Evolutionary conservation across 1,140 invertebrate genomes (phyloP).

Genomic region (Anastrepha obliqua): DNA sequence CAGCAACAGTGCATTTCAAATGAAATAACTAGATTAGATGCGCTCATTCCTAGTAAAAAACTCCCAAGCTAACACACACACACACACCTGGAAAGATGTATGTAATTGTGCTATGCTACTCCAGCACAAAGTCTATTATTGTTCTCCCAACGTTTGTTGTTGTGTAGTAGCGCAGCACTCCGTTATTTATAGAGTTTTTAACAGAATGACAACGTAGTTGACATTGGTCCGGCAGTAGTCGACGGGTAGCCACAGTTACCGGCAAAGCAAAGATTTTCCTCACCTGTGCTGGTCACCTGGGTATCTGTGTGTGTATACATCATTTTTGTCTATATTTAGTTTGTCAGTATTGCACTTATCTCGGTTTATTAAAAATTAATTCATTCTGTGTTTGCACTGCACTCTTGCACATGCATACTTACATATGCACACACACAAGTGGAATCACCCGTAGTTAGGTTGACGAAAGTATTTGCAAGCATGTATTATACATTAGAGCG

Average conservation of each 20-base stretch:
- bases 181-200: slow-evolving; percentile 50
- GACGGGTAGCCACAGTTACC: background rate
- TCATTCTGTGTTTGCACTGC: slow-evolving; percentile 9
- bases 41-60: slow-evolving; percentile 24
- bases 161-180: slow-evolving; percentile 9
- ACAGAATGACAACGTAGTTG: slow-evolving; percentile 24
- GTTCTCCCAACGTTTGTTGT: background rate
- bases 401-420: slow-evolving; percentile 1
- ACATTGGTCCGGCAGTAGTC: slow-evolving; percentile 18
- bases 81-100: background rate
- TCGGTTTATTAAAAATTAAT: slow-evolving; percentile 50
- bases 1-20: slow-evolving; percentile 54
- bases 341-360: slow-evolving; percentile 51
- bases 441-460: background rate
- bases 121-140: slow-evolving; percentile 48
- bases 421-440: background rate
- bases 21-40: slow-evolving; percentile 58
- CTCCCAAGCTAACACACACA: background rate
- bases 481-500: too few species aligned
- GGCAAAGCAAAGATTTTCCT: background rate
- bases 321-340: slow-evolving; percentile 1
- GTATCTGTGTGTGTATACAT: background rate
- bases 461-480: background rate
- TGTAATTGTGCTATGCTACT: background rate
- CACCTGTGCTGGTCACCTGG: background rate